Percentiles rank a stretch among this genome's conserved stretches.
Evolutionary conservation across 2,888 invertebrate genomes (phyloP).

Genomic region (Microplitis deprimator): DNA sequence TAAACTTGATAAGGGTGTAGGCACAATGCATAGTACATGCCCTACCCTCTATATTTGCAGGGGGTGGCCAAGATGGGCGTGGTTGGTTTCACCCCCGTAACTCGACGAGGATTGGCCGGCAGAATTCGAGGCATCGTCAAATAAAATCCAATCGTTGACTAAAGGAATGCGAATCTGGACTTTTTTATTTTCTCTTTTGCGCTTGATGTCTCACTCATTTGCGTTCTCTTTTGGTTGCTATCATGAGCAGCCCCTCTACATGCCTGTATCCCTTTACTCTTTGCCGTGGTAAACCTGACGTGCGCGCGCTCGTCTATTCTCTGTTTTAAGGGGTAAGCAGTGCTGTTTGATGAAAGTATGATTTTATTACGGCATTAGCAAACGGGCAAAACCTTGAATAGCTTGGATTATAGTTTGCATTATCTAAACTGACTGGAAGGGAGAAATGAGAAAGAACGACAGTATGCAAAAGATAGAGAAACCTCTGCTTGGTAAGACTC

Average conservation of each 20-base stretch:
- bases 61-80: slow-evolving; percentile 62
- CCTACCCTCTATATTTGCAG: slow-evolving; percentile 51
- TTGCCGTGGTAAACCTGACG: slow-evolving; percentile 22
- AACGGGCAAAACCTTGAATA: slow-evolving; percentile 69
- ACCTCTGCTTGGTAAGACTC: slow-evolving; percentile 20
- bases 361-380: slow-evolving; percentile 72
- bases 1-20: slow-evolving; percentile 72
- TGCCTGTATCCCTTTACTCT: slow-evolving; percentile 26
- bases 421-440: slow-evolving; percentile 64
- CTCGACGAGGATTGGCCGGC: slow-evolving; percentile 63
- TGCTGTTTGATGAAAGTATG: slow-evolving; percentile 70
- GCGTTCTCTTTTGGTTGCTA: slow-evolving; percentile 33
- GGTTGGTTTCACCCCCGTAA: slow-evolving; percentile 58
- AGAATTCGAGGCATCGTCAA: slow-evolving; percentile 66
- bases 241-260: slow-evolving; percentile 12
- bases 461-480: slow-evolving; percentile 42
- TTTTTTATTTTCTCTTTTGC: slow-evolving; percentile 59
- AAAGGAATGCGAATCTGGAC: slow-evolving; percentile 67
- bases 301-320: slow-evolving; percentile 35
- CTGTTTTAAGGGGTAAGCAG: slow-evolving; percentile 42
- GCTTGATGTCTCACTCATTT: slow-evolving; percentile 35
- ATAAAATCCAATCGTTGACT: slow-evolving; percentile 71
- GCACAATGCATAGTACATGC: slow-evolving; percentile 54
- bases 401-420: slow-evolving; percentile 70
- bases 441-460: slow-evolving; percentile 46